phyloP scores from a whole-genome alignment of 1,140 invertebrate genomes.

The Spodoptera litura region DNA sequence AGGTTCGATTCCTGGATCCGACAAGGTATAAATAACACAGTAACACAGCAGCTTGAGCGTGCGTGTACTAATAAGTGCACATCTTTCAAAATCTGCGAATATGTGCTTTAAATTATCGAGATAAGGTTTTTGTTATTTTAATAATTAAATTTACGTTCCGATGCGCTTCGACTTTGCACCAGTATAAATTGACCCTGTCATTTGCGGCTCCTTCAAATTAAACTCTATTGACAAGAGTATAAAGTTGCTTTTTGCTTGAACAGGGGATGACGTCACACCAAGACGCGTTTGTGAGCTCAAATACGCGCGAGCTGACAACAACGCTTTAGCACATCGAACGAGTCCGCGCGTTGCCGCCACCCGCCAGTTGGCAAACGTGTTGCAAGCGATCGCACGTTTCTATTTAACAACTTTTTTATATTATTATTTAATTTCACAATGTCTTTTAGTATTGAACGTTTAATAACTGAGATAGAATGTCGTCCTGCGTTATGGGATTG shows the following conservation, averaged over 20 bases:
- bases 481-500: not conserved
- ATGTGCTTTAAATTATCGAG: too few species aligned
- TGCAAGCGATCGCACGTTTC: not conserved
- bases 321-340: not conserved
- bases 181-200: too few species aligned
- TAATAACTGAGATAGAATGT: not conserved
- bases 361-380: not conserved
- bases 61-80: too few species aligned
- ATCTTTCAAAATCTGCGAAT: too few species aligned
- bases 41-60: too few species aligned
- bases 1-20: too few species aligned
- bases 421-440: not conserved
- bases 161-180: too few species aligned
- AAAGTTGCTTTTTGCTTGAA: not conserved
- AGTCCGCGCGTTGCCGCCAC: not conserved
- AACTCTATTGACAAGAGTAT: not conserved
- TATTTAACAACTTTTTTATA: not conserved
- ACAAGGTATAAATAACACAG: too few species aligned
- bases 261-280: not conserved
- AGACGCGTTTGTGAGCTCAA: not conserved
- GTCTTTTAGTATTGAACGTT: not conserved
- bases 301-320: constrained; percentile 19
- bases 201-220: too few species aligned
- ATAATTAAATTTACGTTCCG: too few species aligned
- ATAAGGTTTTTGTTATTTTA: too few species aligned